A percentile compares a stretch with the other conserved stretches of the same genome.
phyloP scores from a whole-genome alignment of 2,888 invertebrate genomes.

The Nineta flava region DNA sequence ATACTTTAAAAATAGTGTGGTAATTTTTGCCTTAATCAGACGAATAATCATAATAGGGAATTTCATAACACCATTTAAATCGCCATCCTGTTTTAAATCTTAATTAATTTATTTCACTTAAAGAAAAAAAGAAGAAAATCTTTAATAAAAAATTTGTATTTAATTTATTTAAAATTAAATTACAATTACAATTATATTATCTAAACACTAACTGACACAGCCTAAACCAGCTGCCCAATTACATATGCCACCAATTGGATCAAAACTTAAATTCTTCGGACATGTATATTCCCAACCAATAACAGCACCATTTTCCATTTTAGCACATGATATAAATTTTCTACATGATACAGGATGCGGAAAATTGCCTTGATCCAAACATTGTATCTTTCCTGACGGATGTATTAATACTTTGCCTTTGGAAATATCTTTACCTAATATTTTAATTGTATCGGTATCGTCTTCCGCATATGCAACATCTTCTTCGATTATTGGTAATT shows the following conservation, averaged over 20 bases:
- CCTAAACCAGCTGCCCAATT: slow-evolving; percentile 76
- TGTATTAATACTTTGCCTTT: slow-evolving; percentile 46
- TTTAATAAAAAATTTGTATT: too few relatives aligned
- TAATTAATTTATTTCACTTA: too few relatives aligned
- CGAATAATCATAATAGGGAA: too few relatives aligned
- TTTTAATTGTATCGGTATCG: slow-evolving; percentile 42
- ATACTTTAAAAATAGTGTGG: too few relatives aligned
- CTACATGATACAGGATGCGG: slow-evolving; percentile 81
- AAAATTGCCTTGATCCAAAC: slow-evolving; percentile 80
- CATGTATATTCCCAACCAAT: slow-evolving; percentile 82
- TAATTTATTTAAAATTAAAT: too few relatives aligned
- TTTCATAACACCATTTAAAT: too few relatives aligned
- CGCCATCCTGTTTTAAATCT: too few relatives aligned
- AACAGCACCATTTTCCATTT: slow-evolving; percentile 59
- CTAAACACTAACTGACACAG: slow-evolving; percentile 29
- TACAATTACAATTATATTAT: too few relatives aligned
- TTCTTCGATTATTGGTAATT: slow-evolving; percentile 11
- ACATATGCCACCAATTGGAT: slow-evolving; percentile 80
- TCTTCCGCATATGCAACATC: slow-evolving; percentile 48
- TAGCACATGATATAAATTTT: slow-evolving; percentile 82
- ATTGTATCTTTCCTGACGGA: slow-evolving; percentile 60
- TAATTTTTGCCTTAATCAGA: too few relatives aligned
- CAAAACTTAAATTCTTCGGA: slow-evolving; percentile 71
- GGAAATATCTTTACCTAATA: slow-evolving; percentile 33
- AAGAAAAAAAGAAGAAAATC: too few relatives aligned